phyloP scores from a whole-genome alignment of 2,888 invertebrate species.

The Camponotus fellah region DNA sequence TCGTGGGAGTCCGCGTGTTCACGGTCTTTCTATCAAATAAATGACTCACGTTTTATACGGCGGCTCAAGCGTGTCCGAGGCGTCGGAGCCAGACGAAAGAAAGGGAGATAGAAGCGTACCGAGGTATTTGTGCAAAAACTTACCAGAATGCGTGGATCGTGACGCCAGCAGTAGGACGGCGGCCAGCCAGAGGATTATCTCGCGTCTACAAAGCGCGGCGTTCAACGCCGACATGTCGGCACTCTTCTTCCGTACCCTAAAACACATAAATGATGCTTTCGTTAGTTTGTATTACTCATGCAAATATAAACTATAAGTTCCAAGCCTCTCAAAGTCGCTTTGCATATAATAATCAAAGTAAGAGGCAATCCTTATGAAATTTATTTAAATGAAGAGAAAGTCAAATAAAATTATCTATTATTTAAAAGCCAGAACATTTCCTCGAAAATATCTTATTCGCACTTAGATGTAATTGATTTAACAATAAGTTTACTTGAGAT shows the following conservation, averaged over 20 bases:
- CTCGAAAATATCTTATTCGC: background rate
- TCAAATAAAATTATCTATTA: background rate
- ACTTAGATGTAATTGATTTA: background rate
- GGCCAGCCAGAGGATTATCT: constrained; percentile 82
- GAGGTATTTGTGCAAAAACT: constrained; percentile 69
- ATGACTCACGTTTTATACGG: constrained; percentile 63
- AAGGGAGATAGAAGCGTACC: constrained; percentile 58
- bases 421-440: background rate
- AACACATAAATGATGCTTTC: constrained; percentile 62
- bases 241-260: constrained; percentile 79
- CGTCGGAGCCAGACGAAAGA: constrained; percentile 60
- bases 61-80: constrained; percentile 56
- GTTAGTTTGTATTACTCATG: constrained; percentile 32
- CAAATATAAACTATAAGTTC: background rate
- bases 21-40: constrained; percentile 63
- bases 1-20: constrained; percentile 59
- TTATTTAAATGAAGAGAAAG: background rate
- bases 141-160: constrained; percentile 82
- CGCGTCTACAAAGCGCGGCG: constrained; percentile 86
- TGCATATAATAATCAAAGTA: background rate
- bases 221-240: constrained; percentile 88
- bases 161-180: constrained; percentile 77
- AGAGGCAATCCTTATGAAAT: background rate
- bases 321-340: background rate
- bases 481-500: background rate